Conservation (phyloP, 2,888 invertebrate species). For the Cyaniris semiargus region DNA sequence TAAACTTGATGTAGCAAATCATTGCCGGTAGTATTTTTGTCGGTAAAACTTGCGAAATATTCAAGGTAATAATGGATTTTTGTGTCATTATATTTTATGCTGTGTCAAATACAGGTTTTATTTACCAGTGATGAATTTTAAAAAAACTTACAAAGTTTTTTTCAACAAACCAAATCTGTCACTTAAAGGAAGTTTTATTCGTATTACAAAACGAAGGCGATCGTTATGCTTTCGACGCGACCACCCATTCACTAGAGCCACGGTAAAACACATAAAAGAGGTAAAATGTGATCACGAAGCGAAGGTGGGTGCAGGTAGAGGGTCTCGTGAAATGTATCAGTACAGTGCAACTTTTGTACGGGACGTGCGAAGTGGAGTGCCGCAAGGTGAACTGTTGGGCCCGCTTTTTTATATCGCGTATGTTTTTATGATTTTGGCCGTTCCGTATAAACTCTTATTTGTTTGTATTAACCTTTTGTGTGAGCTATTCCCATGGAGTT, state of each 20-base stretch:
- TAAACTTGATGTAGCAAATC: neutral
- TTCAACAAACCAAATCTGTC: neutral
- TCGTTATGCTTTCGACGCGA: slow-evolving; percentile 58
- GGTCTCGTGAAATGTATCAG: slow-evolving; percentile 75
- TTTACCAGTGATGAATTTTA: neutral
- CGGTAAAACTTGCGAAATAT: neutral
- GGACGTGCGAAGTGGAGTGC: slow-evolving; percentile 73
- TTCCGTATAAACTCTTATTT: slow-evolving; percentile 28
- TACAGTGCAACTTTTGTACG: slow-evolving; percentile 75
- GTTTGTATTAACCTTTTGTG: slow-evolving; percentile 22
- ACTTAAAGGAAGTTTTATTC: neutral
- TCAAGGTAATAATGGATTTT: neutral
- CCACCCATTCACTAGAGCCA: slow-evolving; percentile 57
- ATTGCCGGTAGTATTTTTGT: neutral
- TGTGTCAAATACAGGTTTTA: neutral
- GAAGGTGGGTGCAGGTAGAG: slow-evolving; percentile 70
- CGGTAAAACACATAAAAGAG: slow-evolving; percentile 51
- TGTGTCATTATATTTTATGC: neutral
- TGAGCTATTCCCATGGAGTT: slow-evolving; percentile 6
- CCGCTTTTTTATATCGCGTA: slow-evolving; percentile 56
- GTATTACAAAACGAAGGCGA: slow-evolving; percentile 37
- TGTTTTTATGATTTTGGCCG: slow-evolving; percentile 47
- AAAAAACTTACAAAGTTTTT: neutral
- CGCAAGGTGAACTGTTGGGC: slow-evolving; percentile 63
- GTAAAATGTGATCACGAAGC: slow-evolving; percentile 54